Conservation (phyloP, 2,888 invertebrate species). For the Pyrochroa serraticornis region DNA sequence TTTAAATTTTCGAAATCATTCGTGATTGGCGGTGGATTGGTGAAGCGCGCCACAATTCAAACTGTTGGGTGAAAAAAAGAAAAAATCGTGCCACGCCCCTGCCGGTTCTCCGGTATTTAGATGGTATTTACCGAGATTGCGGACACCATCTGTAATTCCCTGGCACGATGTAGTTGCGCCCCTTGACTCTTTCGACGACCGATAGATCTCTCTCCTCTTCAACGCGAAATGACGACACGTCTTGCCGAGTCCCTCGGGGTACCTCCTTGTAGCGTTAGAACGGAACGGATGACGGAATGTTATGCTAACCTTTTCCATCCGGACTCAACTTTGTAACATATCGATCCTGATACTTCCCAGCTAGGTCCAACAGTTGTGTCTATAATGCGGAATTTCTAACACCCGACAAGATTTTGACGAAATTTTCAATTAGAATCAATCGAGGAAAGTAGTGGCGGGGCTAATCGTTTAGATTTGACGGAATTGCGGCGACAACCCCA, state of each 20-base stretch:
- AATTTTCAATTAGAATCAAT: conserved; percentile 2
- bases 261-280: conserved; percentile 25
- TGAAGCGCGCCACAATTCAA: conserved; percentile 17
- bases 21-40: not conserved
- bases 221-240: conserved; percentile 16
- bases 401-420: not conserved
- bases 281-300: conserved; percentile 48
- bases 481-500: not conserved
- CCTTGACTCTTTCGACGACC: conserved; percentile 28
- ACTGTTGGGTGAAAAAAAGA: conserved; percentile 20
- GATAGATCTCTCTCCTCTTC: conserved; percentile 19
- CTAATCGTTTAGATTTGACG: conserved; percentile 19
- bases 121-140: conserved; percentile 18
- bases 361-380: not conserved
- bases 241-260: too few relatives aligned
- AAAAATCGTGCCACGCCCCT: conserved; percentile 20
- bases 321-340: conserved; percentile 21
- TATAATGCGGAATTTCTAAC: not conserved
- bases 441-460: too few relatives aligned
- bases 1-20: conserved; percentile 1
- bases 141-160: conserved; percentile 15
- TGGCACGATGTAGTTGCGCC: conserved; percentile 31
- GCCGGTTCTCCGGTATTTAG: conserved; percentile 21
- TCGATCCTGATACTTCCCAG: conserved; percentile 19
- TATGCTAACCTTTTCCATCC: conserved; percentile 46